Conservation (phyloP, 1,140 invertebrate genomes). For the Plodia interpunctella region DNA sequence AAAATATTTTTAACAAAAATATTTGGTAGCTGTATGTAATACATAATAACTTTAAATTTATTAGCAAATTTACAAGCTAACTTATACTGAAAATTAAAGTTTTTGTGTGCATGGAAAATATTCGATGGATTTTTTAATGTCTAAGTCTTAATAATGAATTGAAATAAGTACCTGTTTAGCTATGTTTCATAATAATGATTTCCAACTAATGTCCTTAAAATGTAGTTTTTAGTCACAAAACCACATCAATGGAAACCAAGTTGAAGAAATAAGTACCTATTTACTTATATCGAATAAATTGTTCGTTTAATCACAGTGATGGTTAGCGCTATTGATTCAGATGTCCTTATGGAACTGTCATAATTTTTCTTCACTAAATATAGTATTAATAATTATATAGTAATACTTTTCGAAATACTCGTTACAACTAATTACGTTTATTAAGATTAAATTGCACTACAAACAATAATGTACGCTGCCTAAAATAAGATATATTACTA, state of each 20-base stretch:
- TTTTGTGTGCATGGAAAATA: no score
- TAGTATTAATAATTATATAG: background rate
- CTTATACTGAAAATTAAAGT: background rate
- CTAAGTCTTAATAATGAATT: no score
- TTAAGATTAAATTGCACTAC: slow-evolving; percentile 24
- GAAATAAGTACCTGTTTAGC: no score
- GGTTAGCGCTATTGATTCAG: background rate
- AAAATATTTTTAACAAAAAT: slow-evolving; percentile 22
- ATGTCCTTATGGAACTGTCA: background rate
- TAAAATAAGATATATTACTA: background rate
- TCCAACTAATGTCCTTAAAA: background rate
- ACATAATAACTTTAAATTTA: slow-evolving; percentile 20
- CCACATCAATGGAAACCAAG: background rate
- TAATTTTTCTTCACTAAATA: background rate
- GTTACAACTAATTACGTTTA: background rate
- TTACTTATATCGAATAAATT: background rate
- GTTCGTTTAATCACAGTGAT: background rate
- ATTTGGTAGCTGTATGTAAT: slow-evolving; percentile 61
- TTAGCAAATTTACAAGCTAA: background rate
- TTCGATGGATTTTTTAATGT: no score
- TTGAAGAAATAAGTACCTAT: background rate
- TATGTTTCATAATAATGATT: background rate
- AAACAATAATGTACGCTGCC: slow-evolving; percentile 17
- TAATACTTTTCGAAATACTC: slow-evolving; percentile 6
- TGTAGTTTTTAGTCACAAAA: background rate